phyloP scores from a whole-genome alignment of 2,797 vertebrate genomes.

The Enteromius anoplus region DNA sequence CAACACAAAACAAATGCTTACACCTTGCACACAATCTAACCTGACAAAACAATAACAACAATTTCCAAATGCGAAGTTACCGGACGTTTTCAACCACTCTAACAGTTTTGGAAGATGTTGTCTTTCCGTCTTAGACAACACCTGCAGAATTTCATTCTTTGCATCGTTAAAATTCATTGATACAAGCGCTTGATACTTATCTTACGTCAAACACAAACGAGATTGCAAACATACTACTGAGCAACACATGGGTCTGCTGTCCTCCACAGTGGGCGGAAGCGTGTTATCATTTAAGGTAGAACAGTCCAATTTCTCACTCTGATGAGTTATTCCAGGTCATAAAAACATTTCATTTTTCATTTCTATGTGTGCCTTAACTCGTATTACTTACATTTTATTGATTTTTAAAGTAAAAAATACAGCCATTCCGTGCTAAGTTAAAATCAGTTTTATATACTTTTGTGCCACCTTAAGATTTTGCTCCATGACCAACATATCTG shows the following conservation, averaged over 20 bases:
- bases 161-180: slow-evolving; percentile 70
- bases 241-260: background rate
- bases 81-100: slow-evolving; percentile 73
- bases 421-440: background rate
- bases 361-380: background rate
- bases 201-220: background rate
- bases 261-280: too few species aligned
- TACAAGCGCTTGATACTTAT: slow-evolving; percentile 32
- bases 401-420: background rate
- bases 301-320: background rate
- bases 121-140: slow-evolving; percentile 65
- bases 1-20: background rate
- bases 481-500: background rate
- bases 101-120: slow-evolving; percentile 66
- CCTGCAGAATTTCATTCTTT: slow-evolving; percentile 62
- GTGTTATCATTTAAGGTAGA: slow-evolving; percentile 19
- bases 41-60: background rate
- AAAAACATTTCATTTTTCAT: background rate
- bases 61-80: slow-evolving; percentile 53
- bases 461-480: slow-evolving; percentile 41
- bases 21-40: background rate
- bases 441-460: background rate
- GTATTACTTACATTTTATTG: accelerated
- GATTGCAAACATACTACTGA: background rate
- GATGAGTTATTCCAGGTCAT: background rate